These are phyloP conservation scores for Molanna angustata DNA, from an alignment of 2,888 invertebrate genomes.

Conservation along the genomic window DNA sequence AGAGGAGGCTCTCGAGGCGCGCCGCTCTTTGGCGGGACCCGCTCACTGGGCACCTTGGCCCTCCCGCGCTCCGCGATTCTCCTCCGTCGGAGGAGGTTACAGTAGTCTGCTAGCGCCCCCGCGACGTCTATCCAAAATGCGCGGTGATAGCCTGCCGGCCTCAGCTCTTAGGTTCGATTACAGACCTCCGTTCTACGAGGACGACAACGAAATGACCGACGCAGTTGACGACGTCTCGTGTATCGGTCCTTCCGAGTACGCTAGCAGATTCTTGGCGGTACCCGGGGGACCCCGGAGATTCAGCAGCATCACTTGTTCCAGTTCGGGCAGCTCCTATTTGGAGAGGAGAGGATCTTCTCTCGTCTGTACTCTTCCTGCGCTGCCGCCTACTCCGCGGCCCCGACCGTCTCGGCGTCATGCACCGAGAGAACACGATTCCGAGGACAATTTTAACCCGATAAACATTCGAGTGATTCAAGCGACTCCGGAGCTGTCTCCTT, in stretches of 20 bases:
- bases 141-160: conserved; percentile 61
- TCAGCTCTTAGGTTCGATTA: conserved; percentile 51
- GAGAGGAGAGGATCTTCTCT: conserved; percentile 79
- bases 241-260: conserved; percentile 39
- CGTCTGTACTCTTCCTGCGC: conserved; percentile 68
- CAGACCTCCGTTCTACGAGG: conserved; percentile 37
- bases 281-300: conserved; percentile 59
- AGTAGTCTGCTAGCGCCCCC: conserved; percentile 69
- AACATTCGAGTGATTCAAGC: conserved; percentile 72
- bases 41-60: conserved; percentile 45
- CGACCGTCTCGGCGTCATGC: conserved; percentile 35
- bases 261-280: conserved; percentile 44
- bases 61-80: conserved; percentile 48
- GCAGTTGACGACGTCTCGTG: conserved; percentile 46
- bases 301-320: conserved; percentile 82
- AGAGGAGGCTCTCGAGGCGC: conserved; percentile 58
- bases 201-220: conserved; percentile 48
- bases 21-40: conserved; percentile 65
- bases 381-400: conserved; percentile 41
- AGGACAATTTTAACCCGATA: conserved; percentile 60
- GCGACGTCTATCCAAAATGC: conserved; percentile 57
- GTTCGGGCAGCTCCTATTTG: conserved; percentile 79
- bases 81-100: conserved; percentile 64
- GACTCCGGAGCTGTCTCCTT: conserved; percentile 81
- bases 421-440: conserved; percentile 41